Evolutionary conservation across 2,888 invertebrate species (phyloP), one percentile per base, ranked within the genome.

Genomic region (Leuctra nigra): DNA sequence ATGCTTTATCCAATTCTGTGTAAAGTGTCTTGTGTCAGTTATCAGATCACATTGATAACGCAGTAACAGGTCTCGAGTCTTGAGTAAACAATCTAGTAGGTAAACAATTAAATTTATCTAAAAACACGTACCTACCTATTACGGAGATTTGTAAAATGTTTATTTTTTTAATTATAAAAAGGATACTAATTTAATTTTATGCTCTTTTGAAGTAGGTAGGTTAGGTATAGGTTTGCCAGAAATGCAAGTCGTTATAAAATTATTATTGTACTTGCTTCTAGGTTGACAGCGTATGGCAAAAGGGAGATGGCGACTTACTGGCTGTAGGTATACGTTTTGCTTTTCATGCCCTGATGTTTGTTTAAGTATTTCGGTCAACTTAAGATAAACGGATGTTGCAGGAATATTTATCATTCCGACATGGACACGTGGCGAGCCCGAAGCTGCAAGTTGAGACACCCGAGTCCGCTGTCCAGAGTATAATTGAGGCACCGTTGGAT

Each of bases 401-500:
- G 67, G 73, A 75, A 23, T 76, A 82, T 56, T 63, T 87, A 1
- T 85, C 85, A 1, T 72, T 86, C 22, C 75, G 82, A 55, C 84
- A 91, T 68, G 82, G 83, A 18, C 91, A 91, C 72, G 81, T 85
- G 3, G 76, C 76, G 50, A 88, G 84, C 66, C 76, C 77, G 56
- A 83, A 83, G 65, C 73, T 90, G 14, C 81, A 85, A 59, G 74
- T 86, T 11, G 83, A 84, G 60, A 80, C 80, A 64, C 86, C 89
- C 0, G 87, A 89, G 61, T 73, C 76, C 24, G 73, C 82, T 22
- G 85, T 90, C 1, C 81, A 84, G 64, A 79, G 84, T 53, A 80
- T 84, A 64, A 75, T 91, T 59, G 77, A 83, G 48, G 73, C 82
- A 7, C 89, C 90, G 0, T 74, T 89, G 56, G 87, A 89, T 69